Evolutionary conservation across 2,113 vertebrate genomes (phyloP).

Genomic region (Neodontobutis hainanensis): DNA sequence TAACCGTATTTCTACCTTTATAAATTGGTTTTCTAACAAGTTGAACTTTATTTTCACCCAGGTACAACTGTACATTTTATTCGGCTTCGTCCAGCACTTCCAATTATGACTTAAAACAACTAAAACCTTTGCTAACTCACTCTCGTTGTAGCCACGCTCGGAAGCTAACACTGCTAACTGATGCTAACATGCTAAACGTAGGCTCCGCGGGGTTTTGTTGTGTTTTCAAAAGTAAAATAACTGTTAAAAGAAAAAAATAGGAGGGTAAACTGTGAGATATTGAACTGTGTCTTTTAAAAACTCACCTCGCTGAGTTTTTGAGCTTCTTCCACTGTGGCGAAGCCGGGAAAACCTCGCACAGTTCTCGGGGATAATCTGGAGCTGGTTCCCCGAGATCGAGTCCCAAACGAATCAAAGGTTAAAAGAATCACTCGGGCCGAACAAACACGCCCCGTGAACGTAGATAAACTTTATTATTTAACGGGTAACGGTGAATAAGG

Average conservation of each 20-base stretch:
- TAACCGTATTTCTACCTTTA: no score
- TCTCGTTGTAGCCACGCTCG: neutral
- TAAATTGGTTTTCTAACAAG: no score
- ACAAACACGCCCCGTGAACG: accelerated
- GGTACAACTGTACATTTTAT: neutral
- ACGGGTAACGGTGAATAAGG: accelerated
- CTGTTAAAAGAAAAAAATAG: no score
- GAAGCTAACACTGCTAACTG: slow-evolving; percentile 4
- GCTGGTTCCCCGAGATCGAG: slow-evolving; percentile 51
- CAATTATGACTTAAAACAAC: neutral
- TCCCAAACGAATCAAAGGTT: slow-evolving; percentile 25
- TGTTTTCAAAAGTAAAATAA: neutral
- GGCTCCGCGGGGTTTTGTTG: no score
- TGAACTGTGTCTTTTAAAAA: slow-evolving; percentile 13
- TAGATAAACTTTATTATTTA: neutral
- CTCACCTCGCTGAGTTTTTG: accelerated
- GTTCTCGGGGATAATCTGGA: neutral
- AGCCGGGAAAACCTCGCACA: slow-evolving; percentile 32
- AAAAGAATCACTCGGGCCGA: accelerated
- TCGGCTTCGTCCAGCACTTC: neutral
- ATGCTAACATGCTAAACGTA: slow-evolving; percentile 3
- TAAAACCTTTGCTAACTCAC: neutral
- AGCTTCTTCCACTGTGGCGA: slow-evolving; percentile 52
- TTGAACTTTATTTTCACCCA: no score
- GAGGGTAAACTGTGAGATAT: accelerated